Evolutionary conservation across 2,888 invertebrate species (phyloP).

Genomic region (Leptinotarsa haldemani): DNA sequence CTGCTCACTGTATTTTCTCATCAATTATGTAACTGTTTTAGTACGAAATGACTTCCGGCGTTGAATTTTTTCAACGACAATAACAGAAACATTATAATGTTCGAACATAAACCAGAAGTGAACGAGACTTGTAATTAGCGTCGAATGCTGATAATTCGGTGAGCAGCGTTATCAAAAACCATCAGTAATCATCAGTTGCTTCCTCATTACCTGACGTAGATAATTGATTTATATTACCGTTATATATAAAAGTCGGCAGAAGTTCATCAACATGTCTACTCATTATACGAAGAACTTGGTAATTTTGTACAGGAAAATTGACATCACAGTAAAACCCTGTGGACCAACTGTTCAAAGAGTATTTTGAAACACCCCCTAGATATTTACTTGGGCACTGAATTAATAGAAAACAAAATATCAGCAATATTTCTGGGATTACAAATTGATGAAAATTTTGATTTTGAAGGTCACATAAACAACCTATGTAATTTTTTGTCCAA

Average conservation of each 20-base stretch:
- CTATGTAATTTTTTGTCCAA: too few species aligned
- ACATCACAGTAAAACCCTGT: not conserved
- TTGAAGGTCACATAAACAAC: too few species aligned
- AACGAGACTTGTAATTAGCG: not conserved
- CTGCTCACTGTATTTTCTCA: not conserved
- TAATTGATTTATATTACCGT: constrained; percentile 25
- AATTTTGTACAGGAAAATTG: not conserved
- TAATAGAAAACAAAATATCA: too few species aligned
- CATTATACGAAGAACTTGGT: not conserved
- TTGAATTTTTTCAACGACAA: constrained; percentile 1
- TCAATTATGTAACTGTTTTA: not conserved
- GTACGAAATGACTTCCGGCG: not conserved
- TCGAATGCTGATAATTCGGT: constrained; percentile 15
- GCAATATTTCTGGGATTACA: too few species aligned
- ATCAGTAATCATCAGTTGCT: constrained; percentile 21
- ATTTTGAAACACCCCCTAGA: too few species aligned
- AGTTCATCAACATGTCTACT: constrained; percentile 20
- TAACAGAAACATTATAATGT: constrained; percentile 6
- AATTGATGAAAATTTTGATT: too few species aligned
- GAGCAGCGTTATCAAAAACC: constrained; percentile 17
- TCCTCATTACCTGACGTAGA: constrained; percentile 21
- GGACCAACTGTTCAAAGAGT: not conserved
- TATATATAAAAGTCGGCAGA: constrained; percentile 16
- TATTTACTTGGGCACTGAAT: too few species aligned
- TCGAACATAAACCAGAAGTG: not conserved